Conservation (phyloP, 2,888 invertebrate species). For the Carpatolechia fugitivella region DNA sequence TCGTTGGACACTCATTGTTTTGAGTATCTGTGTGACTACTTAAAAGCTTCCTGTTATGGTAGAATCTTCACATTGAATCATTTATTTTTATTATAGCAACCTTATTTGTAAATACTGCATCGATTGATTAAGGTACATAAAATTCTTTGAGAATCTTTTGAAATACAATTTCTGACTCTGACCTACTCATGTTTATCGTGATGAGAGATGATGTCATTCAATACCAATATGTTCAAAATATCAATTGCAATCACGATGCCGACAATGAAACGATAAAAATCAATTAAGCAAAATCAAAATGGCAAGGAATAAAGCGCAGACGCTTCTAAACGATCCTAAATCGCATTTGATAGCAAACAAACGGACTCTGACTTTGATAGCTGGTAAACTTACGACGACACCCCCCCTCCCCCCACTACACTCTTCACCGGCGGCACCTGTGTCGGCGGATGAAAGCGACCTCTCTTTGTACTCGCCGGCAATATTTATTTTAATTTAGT, state of each 20-base stretch:
- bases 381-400: neutral
- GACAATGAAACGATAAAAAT: neutral
- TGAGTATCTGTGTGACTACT: slow-evolving; percentile 33
- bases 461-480: slow-evolving; percentile 62
- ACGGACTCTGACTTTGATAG: neutral
- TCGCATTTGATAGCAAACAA: slow-evolving; percentile 4
- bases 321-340: neutral
- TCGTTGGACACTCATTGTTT: neutral
- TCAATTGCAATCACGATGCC: too few relatives aligned
- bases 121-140: too few relatives aligned
- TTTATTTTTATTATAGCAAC: too few relatives aligned
- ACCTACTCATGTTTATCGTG: too few relatives aligned
- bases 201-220: too few relatives aligned
- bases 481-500: slow-evolving; percentile 80
- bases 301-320: neutral
- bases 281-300: neutral
- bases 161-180: too few relatives aligned
- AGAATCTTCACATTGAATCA: neutral
- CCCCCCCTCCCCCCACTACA: too few relatives aligned
- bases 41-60: slow-evolving; percentile 41
- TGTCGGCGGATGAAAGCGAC: slow-evolving; percentile 72
- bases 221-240: too few relatives aligned
- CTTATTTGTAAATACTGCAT: too few relatives aligned
- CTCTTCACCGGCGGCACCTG: slow-evolving; percentile 58
- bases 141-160: too few relatives aligned